Conservation (phyloP, 1,140 invertebrate species). For the Hylaeus volcanicus region DNA sequence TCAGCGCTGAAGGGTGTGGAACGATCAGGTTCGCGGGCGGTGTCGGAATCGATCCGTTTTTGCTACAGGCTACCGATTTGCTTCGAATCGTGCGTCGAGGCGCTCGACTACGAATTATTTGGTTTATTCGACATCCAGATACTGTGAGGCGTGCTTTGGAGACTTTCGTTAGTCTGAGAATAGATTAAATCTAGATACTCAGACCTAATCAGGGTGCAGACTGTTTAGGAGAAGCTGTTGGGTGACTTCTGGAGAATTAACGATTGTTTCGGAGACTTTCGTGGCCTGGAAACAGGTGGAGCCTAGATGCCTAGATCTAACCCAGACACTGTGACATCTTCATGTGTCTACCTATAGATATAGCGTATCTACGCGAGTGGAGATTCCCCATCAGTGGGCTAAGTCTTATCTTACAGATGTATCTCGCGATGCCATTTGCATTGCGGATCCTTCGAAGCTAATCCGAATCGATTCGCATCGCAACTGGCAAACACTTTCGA, state of each 20-base stretch:
- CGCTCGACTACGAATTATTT: too few species aligned
- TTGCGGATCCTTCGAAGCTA: conserved; percentile 12
- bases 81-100: neutral
- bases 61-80: neutral
- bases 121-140: too few species aligned
- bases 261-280: too few species aligned
- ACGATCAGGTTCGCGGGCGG: neutral
- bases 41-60: conserved; percentile 24
- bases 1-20: neutral
- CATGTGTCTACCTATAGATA: neutral
- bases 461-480: conserved; percentile 29
- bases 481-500: neutral
- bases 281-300: too few species aligned
- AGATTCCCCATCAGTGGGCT: neutral
- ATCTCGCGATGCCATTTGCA: conserved; percentile 17
- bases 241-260: too few species aligned
- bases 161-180: too few species aligned
- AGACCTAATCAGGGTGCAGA: too few species aligned
- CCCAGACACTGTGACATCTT: too few species aligned
- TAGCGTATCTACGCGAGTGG: too few species aligned
- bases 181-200: too few species aligned
- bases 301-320: too few species aligned
- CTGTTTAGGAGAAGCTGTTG: neutral
- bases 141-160: too few species aligned
- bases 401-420: conserved; percentile 1